Base-by-base conservation (phyloP, 2,797 vertebrate species). In the Ispidina picta region DNA sequence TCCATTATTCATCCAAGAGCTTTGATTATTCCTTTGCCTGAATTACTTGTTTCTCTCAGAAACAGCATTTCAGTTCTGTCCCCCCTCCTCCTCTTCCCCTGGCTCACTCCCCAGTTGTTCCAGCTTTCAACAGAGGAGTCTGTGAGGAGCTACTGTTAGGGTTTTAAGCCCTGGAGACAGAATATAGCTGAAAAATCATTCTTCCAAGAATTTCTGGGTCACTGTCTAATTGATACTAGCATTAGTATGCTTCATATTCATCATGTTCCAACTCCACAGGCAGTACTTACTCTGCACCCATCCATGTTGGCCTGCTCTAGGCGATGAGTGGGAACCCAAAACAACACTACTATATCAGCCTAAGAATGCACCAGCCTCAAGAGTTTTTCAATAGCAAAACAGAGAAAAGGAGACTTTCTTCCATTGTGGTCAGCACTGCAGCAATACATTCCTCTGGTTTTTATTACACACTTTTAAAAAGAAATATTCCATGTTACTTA, bases 181-280 rank as follows among this genome's bases (percentile, higher is more conserved):
- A 90, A 93, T 86, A 81, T 75, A 96, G 96, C 96, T 97, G 92
- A 97, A 98, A 97, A 98, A 97, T 98, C 97, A 97, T 96, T 97
- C 97, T 98, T 98, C 98, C 97, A 98, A 97, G 97, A 95, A 97
- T 98, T 99, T 99, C 98, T 98, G 98, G 98, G 98, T 99, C 98
- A 98, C 93, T 97, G 97, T 98, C 98, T 98, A 98, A 99, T 98
- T 98, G 98, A 98, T 98, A 98, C 96, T 97, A 96, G 98, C 98
- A 98, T 98, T 98, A 98, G 97, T 98, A 97, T 97, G 97, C 97
- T 97, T 98, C 96, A 96, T 98, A 97, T 98, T 97, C 97, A 94
- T 97, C 97, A 94, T 98, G 97, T 97, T 97, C 97, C 96, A 97
- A 56, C 97, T 97, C 96, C 90, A 95, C 80, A 88, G 94, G 96